phyloP scores from a whole-genome alignment of 2,888 invertebrate species.

The Syritta pipiens region DNA sequence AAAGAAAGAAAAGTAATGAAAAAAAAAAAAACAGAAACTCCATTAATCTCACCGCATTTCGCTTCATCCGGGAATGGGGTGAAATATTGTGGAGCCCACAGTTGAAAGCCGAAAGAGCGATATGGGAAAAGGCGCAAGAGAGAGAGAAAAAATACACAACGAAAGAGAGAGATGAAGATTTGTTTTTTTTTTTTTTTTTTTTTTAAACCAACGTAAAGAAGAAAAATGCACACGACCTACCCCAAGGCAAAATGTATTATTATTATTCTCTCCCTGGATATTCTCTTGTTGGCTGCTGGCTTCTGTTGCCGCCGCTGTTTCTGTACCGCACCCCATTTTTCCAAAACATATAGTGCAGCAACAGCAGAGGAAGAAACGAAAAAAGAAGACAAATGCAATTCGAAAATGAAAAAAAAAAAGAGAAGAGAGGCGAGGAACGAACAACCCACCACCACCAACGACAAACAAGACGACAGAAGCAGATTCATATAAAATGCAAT shows the following conservation, averaged over 20 bases:
- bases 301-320: slow-evolving; percentile 33
- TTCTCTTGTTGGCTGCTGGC: too few species aligned
- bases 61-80: slow-evolving; percentile 61
- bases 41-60: slow-evolving; percentile 68
- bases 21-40: slow-evolving; percentile 60
- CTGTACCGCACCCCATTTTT: slow-evolving; percentile 64
- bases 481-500: slow-evolving; percentile 67
- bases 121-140: slow-evolving; percentile 13
- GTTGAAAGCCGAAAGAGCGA: slow-evolving; percentile 28
- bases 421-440: background rate
- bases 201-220: slow-evolving; percentile 65
- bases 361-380: slow-evolving; percentile 51
- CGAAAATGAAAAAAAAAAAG: slow-evolving; percentile 17
- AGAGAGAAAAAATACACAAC: slow-evolving; percentile 5
- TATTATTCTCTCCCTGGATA: slow-evolving; percentile 70
- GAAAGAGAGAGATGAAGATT: slow-evolving; percentile 41
- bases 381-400: slow-evolving; percentile 52
- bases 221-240: slow-evolving; percentile 74
- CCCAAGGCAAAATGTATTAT: slow-evolving; percentile 76
- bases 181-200: too few species aligned
- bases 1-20: slow-evolving; percentile 32
- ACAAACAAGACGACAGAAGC: slow-evolving; percentile 37
- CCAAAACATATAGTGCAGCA: slow-evolving; percentile 57
- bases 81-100: slow-evolving; percentile 48
- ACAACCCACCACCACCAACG: background rate